Percentiles rank a stretch among this genome's conserved stretches.
Evolutionary conservation across 2,113 vertebrate species (phyloP).

Genomic region (Sprattus sprattus): DNA sequence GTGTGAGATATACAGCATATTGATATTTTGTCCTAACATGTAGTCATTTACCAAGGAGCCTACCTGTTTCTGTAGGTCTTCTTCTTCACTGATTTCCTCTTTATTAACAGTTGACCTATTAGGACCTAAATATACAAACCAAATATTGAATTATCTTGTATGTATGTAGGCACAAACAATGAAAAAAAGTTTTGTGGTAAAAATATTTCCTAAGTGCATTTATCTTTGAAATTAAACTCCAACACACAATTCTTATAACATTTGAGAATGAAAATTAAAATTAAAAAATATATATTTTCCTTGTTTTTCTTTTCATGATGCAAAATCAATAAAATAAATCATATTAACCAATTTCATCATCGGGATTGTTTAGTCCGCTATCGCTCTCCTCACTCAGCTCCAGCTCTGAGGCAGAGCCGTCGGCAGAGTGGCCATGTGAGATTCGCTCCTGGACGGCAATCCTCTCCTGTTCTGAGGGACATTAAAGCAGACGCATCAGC

Average conservation of each 20-base stretch:
- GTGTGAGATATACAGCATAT: background rate
- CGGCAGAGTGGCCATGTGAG: conserved; percentile 31
- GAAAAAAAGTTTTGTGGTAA: background rate
- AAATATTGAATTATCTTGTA: background rate
- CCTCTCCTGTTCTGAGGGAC: conserved; percentile 60
- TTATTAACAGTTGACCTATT: background rate
- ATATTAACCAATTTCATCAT: conserved; percentile 1
- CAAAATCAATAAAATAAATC: background rate
- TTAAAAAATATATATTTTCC: background rate
- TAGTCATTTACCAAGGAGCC: conserved; percentile 18
- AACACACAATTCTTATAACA: background rate
- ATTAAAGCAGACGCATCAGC: background rate
- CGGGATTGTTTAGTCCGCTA: background rate
- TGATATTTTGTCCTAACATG: background rate
- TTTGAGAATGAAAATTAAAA: background rate
- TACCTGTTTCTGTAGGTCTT: conserved; percentile 71
- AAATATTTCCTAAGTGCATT: background rate
- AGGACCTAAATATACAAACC: background rate
- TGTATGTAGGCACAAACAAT: background rate
- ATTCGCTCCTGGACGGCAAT: conserved; percentile 64
- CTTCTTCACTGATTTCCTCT: conserved; percentile 41
- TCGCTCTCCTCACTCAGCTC: conserved; percentile 75
- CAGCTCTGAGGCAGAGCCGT: conserved; percentile 59
- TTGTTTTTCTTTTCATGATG: background rate
- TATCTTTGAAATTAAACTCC: background rate